Evolutionary conservation across 2,113 vertebrate species (phyloP).

Genomic region (Camelus dromedarius): DNA sequence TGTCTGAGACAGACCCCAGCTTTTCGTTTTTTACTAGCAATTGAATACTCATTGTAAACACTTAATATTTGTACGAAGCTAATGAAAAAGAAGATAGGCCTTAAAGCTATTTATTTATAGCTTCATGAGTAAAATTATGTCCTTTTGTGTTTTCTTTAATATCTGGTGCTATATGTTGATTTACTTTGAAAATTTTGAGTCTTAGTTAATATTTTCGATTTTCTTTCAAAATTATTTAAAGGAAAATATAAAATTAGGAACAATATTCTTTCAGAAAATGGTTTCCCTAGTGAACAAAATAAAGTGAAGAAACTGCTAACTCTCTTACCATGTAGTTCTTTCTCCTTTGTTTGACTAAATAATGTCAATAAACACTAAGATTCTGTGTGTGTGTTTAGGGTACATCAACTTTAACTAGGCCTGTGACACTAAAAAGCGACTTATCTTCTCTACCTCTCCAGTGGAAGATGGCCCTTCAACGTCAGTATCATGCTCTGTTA

Average conservation of each 20-base stretch:
- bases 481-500: neutral
- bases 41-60: neutral
- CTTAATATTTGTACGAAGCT: neutral
- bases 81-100: neutral
- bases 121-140: neutral
- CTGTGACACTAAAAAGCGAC: neutral
- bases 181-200: neutral
- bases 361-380: neutral
- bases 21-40: neutral
- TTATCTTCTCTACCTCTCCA: neutral
- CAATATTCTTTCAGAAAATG: neutral
- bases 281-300: neutral
- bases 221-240: neutral
- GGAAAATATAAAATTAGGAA: constrained; percentile 1
- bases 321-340: neutral
- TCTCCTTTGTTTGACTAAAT: neutral
- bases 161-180: neutral
- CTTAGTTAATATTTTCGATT: neutral
- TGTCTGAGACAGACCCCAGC: neutral
- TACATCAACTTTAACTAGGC: neutral
- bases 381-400: neutral
- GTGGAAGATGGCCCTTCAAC: neutral
- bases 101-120: neutral
- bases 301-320: neutral
- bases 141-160: constrained; percentile 1